Percentiles rank a stretch among this genome's conserved stretches.
These are phyloP conservation scores for Drosophila truncata DNA, from an alignment of 1,140 invertebrate genomes.

Conservation along the genomic window DNA sequence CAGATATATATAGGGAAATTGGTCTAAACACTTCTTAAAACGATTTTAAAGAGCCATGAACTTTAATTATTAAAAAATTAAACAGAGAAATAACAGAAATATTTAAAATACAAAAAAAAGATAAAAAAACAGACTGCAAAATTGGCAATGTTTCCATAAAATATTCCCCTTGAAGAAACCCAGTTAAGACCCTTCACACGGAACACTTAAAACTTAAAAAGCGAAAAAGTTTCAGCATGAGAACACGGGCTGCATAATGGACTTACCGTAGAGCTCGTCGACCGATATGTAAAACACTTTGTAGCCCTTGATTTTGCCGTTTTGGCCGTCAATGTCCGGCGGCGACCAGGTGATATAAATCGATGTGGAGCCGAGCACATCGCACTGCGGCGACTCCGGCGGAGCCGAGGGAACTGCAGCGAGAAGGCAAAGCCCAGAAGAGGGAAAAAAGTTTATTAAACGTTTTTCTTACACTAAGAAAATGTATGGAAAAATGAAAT, in stretches of 20 bases:
- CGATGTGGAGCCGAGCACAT: conserved; percentile 92
- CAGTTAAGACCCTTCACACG: background rate
- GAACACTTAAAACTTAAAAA: conserved; percentile 1
- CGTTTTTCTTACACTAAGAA: conserved; percentile 43
- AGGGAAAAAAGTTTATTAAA: conserved; percentile 59
- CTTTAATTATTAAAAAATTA: too few species aligned
- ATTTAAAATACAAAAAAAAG: too few species aligned
- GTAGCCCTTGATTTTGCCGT: conserved; percentile 95
- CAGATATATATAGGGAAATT: too few species aligned
- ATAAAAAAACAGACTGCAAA: too few species aligned
- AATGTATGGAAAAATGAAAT: background rate
- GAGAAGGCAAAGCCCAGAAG: background rate
- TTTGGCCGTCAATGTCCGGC: conserved; percentile 91
- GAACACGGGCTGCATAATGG: background rate
- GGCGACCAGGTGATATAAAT: conserved; percentile 95
- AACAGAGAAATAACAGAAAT: too few species aligned
- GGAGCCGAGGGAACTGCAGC: conserved; percentile 90
- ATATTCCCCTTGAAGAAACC: background rate
- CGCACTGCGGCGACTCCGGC: conserved; percentile 92
- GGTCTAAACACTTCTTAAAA: too few species aligned
- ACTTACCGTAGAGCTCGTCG: conserved; percentile 90
- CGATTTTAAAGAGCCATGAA: too few species aligned
- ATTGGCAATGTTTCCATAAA: background rate
- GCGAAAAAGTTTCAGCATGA: background rate
- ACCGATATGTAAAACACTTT: conserved; percentile 92